These are phyloP conservation scores for Oophaga sylvatica DNA, from an alignment of 2,797 vertebrate genomes.

Conservation along the genomic window DNA sequence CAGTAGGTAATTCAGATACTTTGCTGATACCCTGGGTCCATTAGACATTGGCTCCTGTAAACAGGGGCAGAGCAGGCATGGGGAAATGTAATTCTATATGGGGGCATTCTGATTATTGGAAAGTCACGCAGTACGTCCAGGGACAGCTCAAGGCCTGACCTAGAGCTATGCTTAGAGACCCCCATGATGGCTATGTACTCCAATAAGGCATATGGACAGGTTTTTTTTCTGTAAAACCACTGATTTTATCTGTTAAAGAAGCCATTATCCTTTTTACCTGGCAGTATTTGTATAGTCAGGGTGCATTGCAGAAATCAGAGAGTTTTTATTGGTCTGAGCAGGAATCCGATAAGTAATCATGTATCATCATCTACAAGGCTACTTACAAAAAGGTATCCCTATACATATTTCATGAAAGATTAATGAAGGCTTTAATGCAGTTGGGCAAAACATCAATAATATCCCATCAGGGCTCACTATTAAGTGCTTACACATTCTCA, in stretches of 20 bases:
- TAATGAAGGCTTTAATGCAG: conserved; percentile 18
- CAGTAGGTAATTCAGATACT: too few species aligned
- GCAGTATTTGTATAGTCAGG: neutral
- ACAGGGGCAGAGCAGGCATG: too few species aligned
- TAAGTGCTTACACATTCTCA: conserved; percentile 17
- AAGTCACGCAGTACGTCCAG: too few species aligned
- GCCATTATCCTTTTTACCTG: neutral
- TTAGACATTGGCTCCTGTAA: too few species aligned
- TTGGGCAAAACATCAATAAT: conserved; percentile 39
- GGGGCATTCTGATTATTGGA: too few species aligned
- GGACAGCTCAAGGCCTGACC: too few species aligned
- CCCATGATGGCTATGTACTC: too few species aligned
- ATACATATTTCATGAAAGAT: conserved; percentile 31
- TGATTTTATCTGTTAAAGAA: neutral
- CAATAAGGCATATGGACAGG: too few species aligned
- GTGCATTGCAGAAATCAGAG: neutral
- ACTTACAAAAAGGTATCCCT: neutral
- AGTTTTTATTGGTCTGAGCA: neutral
- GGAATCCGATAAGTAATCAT: neutral
- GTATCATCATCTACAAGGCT: neutral
- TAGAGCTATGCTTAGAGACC: too few species aligned
- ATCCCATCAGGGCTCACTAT: neutral
- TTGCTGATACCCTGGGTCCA: too few species aligned
- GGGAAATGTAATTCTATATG: too few species aligned
- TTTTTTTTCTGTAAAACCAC: too few species aligned